Base-by-base conservation (phyloP, 2,888 invertebrate species). In the Hirtodrosophila cameraria region DNA sequence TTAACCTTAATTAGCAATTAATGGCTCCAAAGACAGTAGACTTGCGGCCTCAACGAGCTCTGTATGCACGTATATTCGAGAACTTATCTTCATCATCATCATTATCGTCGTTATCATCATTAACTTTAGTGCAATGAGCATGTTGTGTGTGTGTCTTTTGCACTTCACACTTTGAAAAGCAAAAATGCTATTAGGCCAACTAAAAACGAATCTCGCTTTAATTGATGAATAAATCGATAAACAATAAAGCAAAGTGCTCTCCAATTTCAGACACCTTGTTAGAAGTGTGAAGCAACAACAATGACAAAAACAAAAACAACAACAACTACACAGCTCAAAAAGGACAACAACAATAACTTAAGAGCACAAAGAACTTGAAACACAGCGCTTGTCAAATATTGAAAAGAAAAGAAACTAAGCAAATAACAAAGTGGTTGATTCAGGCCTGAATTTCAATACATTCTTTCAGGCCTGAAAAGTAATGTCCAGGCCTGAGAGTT, bases 1-100 rank as follows among this genome's bases (percentile, higher is more conserved):
- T 86, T 83, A 83, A 72, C 80, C 73, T 69, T 76, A 80, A 80
- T 86, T 86, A 86, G 48, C 52, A 52, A 59, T 64, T 73, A 64
- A 76, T 73, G 66, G 33, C 62, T 28, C 28, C 9, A 43, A 35
- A 33, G 15, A 20, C 12, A 12, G 38, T 11, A 30, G n/a, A n/a
- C n/a, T n/a, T n/a, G n/a, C n/a, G n/a, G n/a, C n/a, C n/a, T n/a
- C n/a, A n/a, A n/a, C n/a, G n/a, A n/a, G n/a, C n/a, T n/a, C n/a
- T n/a, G n/a, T n/a, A n/a, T n/a, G n/a, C 42, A 42, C 45, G 45
- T 20, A 15, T 36, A 59, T 35, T 15, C 11, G 7, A 38, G 28
- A 39, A 23, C 6, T 6, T 12, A 25, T 42, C 49, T 42, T 12
- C 27, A 15, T 16, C 11, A n/a, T 9, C 25, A 48, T 36, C 18